These are phyloP conservation scores for Hystrix brachyura DNA, from an alignment of 2,113 vertebrate species.

Conservation along the genomic window DNA sequence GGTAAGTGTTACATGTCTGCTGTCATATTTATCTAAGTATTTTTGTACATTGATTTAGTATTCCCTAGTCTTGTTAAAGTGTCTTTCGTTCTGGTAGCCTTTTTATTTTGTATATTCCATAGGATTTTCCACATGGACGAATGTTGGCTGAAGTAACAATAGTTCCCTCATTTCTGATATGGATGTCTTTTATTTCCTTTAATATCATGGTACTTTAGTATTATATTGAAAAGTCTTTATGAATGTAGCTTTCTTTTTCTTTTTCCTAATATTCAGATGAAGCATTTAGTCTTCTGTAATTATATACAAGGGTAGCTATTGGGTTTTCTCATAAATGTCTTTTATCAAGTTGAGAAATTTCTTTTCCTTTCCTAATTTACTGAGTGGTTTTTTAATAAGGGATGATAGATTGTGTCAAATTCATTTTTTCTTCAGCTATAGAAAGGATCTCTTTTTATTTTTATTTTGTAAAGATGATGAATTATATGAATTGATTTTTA, in stretches of 20 bases:
- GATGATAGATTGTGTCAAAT: not conserved
- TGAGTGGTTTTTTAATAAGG: not conserved
- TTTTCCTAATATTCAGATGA: not conserved
- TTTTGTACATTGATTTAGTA: not conserved
- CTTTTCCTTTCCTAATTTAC: not conserved
- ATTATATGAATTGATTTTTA: not conserved
- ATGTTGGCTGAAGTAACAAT: not conserved
- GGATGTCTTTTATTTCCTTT: not conserved
- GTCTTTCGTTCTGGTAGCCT: not conserved
- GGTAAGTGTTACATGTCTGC: not conserved
- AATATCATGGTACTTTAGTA: not conserved
- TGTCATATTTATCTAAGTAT: not conserved
- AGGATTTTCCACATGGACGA: not conserved
- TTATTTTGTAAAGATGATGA: not conserved
- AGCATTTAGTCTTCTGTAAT: not conserved
- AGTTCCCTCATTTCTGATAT: not conserved
- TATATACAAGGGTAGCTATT: not conserved
- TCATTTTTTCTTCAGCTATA: not conserved
- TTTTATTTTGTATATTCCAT: not conserved
- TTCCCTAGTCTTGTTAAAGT: not conserved
- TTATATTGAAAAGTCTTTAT: not conserved
- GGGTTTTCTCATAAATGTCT: not conserved
- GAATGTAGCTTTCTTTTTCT: not conserved
- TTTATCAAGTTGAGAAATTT: not conserved
- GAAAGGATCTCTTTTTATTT: not conserved